Evolutionary conservation across 2,113 vertebrate species (phyloP).

Genomic region (Paedocypris sp.): DNA sequence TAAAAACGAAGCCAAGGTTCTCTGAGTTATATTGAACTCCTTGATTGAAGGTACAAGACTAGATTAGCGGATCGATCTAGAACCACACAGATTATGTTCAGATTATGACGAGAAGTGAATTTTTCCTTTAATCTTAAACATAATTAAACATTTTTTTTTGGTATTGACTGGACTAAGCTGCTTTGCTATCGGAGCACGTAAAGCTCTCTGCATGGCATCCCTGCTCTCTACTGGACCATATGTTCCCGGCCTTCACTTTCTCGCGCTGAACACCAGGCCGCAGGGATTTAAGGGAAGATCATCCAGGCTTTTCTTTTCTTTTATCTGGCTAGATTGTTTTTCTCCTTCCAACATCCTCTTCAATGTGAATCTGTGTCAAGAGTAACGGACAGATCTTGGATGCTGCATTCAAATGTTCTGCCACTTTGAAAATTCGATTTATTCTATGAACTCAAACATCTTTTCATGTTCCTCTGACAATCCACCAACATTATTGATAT

Average conservation of each 20-base stretch:
- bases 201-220: conserved; percentile 25
- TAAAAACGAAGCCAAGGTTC: not conserved
- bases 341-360: not conserved
- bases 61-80: too few relatives aligned
- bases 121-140: too few relatives aligned
- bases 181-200: conserved; percentile 8
- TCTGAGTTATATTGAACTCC: too few relatives aligned
- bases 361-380: too few relatives aligned
- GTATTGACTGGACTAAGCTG: conserved; percentile 8
- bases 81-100: too few relatives aligned
- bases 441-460: too few relatives aligned
- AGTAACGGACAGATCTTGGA: too few relatives aligned
- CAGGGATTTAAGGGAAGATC: not conserved
- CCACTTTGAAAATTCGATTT: too few relatives aligned
- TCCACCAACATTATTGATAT: not conserved
- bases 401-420: too few relatives aligned
- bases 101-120: too few relatives aligned
- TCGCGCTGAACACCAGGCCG: conserved; percentile 8
- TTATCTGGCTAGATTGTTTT: not conserved
- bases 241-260: conserved; percentile 11
- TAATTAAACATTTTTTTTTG: not conserved
- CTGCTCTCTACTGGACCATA: conserved; percentile 20
- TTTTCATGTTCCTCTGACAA: not conserved
- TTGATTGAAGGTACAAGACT: too few relatives aligned
- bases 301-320: not conserved